Percentiles rank a stretch among this genome's conserved stretches.
phyloP scores from a whole-genome alignment of 2,113 vertebrate species.

The Oceanodroma tethys region DNA sequence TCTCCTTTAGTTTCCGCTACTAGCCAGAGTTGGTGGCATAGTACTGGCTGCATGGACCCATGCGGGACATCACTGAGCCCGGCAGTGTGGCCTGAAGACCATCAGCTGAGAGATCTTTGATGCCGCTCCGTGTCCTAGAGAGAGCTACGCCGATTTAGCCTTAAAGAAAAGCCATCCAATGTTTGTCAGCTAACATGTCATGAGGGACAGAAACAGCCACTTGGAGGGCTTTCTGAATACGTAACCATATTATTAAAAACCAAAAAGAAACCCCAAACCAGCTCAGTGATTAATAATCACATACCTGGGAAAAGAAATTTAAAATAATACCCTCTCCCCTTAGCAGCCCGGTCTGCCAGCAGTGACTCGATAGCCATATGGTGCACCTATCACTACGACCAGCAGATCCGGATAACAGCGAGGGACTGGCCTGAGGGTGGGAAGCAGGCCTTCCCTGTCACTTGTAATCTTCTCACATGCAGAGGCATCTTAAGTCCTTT shows the following conservation, averaged over 20 bases:
- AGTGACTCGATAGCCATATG: neutral
- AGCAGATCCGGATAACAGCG: neutral
- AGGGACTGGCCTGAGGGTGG: neutral
- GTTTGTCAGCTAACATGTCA: neutral
- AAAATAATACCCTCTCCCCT: neutral
- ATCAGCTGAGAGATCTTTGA: neutral
- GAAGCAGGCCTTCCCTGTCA: constrained; percentile 4
- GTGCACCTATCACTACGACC: neutral
- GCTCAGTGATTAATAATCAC: neutral
- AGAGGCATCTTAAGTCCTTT: constrained; percentile 48
- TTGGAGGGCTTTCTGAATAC: neutral
- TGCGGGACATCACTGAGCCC: neutral
- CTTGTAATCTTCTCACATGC: constrained; percentile 47
- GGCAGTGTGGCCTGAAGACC: neutral
- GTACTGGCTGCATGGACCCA: neutral
- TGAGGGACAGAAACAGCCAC: neutral
- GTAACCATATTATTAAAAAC: neutral
- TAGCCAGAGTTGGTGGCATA: neutral
- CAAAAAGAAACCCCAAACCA: neutral
- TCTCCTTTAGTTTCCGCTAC: neutral
- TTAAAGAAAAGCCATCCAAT: neutral
- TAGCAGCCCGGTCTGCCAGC: neutral
- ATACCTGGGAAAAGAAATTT: neutral
- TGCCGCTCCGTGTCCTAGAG: neutral
- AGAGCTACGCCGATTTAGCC: neutral